phyloP scores from a whole-genome alignment of 30 jellyfish, hydroid and myxozoan species.

The Sanderia malayensis region DNA sequence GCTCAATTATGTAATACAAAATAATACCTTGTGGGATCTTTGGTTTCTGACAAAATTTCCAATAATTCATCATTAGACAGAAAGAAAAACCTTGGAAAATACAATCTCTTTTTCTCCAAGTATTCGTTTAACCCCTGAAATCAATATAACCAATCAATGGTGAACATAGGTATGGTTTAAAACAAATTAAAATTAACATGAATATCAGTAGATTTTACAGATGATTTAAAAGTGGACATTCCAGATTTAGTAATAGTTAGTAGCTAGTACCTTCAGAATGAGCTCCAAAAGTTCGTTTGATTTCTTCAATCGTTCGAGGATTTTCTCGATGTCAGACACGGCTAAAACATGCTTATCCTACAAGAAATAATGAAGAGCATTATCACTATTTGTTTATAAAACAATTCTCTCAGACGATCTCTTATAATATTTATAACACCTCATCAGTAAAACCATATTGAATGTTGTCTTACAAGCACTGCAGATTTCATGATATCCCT shows the following conservation, averaged over 20 bases:
- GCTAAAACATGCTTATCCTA: constrained; percentile 86
- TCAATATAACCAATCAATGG: no score
- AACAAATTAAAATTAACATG: no score
- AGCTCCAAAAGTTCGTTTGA: constrained; percentile 96
- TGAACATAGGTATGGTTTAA: no score
- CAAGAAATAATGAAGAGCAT: background rate
- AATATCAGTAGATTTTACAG: no score
- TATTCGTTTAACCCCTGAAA: constrained; percentile 93
- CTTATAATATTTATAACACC: no score
- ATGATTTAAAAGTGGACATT: no score
- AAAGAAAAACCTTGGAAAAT: constrained; percentile 93
- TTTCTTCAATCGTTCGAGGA: constrained; percentile 80
- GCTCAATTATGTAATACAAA: no score
- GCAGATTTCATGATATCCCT: constrained; percentile 96
- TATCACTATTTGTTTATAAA: background rate
- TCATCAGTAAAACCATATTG: background rate
- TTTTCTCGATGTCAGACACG: constrained; percentile 84
- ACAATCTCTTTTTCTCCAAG: constrained; percentile 88
- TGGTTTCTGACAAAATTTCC: constrained; percentile 95
- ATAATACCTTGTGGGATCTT: constrained; percentile 95
- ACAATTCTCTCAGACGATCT: no score
- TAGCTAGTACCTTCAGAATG: constrained; percentile 73
- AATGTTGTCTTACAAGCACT: constrained; percentile 45
- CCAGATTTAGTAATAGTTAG: no score
- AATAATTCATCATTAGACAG: constrained; percentile 93